Percentiles rank a stretch among this genome's conserved stretches.
Conservation (phyloP, 2,888 invertebrate genomes). For the Lamellibrachia columna region DNA sequence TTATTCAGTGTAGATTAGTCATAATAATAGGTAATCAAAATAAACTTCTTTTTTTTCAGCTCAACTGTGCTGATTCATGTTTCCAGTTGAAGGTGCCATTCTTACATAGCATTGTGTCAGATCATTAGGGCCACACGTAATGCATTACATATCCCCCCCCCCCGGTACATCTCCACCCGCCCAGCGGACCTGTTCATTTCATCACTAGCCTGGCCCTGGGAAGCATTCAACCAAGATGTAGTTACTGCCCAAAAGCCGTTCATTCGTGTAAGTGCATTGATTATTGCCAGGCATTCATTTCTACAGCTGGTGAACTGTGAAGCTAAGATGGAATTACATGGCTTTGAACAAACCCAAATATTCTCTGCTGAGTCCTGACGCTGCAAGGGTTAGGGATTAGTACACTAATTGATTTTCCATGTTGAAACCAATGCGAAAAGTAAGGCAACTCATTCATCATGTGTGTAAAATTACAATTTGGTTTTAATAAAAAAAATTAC, state of each 20-base stretch:
- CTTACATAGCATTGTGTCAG: not conserved
- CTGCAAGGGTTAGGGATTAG: not conserved
- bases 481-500: too few relatives aligned
- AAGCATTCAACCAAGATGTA: not conserved
- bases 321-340: not conserved
- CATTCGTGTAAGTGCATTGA: conserved; percentile 16
- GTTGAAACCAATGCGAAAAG: too few relatives aligned
- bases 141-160: not conserved
- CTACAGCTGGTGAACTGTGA: not conserved
- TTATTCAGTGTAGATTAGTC: not conserved
- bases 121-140: not conserved
- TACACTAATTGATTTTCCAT: too few relatives aligned
- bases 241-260: not conserved
- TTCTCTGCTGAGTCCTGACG: not conserved
- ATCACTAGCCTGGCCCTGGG: not conserved
- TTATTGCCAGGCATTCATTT: not conserved
- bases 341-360: not conserved
- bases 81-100: not conserved
- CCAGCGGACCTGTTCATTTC: not conserved
- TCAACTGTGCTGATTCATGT: not conserved
- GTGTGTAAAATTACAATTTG: too few relatives aligned
- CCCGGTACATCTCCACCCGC: not conserved
- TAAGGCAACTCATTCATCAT: too few relatives aligned
- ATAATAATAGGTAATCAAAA: not conserved
- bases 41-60: not conserved